phyloP scores from a whole-genome alignment of 2,888 invertebrate genomes.

The Melanotus villosus region DNA sequence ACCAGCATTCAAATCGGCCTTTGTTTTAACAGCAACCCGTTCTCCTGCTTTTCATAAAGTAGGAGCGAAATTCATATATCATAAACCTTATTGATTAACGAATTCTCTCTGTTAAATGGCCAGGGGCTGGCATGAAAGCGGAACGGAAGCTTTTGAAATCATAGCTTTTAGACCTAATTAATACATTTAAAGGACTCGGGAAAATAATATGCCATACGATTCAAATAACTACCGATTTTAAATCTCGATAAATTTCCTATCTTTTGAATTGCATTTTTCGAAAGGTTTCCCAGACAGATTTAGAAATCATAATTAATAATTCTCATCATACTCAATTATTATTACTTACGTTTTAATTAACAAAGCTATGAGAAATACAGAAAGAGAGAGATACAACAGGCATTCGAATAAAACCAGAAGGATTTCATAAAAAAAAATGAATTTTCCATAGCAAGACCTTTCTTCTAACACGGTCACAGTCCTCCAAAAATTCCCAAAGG shows the following conservation, averaged over 20 bases:
- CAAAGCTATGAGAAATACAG: no score
- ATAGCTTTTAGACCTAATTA: slow-evolving; percentile 14
- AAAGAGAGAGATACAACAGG: no score
- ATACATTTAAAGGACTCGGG: slow-evolving; percentile 7
- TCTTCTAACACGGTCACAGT: no score
- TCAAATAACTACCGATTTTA: background rate
- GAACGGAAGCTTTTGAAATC: slow-evolving; percentile 15
- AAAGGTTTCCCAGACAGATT: no score
- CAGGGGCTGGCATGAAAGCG: slow-evolving; percentile 19
- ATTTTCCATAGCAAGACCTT: no score
- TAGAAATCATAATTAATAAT: no score
- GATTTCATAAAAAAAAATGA: no score
- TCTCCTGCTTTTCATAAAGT: slow-evolving; percentile 21
- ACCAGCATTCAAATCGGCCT: slow-evolving; percentile 18
- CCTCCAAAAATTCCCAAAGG: no score
- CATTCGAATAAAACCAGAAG: no score
- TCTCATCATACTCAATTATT: no score
- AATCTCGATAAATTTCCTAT: background rate
- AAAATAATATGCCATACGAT: slow-evolving; percentile 7
- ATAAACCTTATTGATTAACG: slow-evolving; percentile 27
- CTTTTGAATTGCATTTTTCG: no score
- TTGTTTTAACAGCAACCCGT: slow-evolving; percentile 23
- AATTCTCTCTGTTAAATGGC: slow-evolving; percentile 25
- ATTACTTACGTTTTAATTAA: no score
- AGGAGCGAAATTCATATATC: slow-evolving; percentile 29